A percentile compares a stretch with the other conserved stretches of the same genome.
phyloP scores from a whole-genome alignment of 1,140 invertebrate genomes.

The Listronotus bonariensis region DNA sequence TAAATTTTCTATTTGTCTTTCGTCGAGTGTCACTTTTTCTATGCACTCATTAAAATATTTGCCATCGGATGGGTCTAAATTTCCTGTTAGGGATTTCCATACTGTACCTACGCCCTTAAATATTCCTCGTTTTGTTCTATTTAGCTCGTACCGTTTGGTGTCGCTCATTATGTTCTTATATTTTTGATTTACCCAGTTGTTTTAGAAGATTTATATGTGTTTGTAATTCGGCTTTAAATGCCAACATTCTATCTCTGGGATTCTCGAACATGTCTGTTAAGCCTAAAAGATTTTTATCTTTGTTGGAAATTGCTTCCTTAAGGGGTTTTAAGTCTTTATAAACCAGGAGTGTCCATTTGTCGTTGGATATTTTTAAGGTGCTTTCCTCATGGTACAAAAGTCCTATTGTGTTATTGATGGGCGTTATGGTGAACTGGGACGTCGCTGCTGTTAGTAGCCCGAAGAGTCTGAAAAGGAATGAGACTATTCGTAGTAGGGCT shows the following conservation, averaged over 20 bases:
- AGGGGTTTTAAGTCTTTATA: conserved; percentile 12
- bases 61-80: conserved; percentile 37
- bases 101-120: conserved; percentile 34
- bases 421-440: conserved; percentile 2
- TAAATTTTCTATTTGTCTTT: conserved; percentile 20
- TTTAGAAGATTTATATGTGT: conserved; percentile 23
- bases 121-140: conserved; percentile 29
- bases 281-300: conserved; percentile 20
- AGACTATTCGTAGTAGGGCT: conserved; percentile 12
- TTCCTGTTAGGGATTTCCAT: conserved; percentile 41
- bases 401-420: conserved; percentile 17
- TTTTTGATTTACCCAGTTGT: conserved; percentile 9
- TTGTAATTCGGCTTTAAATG: conserved; percentile 15
- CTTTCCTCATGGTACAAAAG: conserved; percentile 21
- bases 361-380: conserved; percentile 25
- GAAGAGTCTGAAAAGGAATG: conserved; percentile 21
- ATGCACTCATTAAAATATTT: conserved; percentile 41
- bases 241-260: conserved; percentile 10
- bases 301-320: conserved; percentile 11
- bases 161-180: conserved; percentile 17
- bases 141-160: conserved; percentile 17
- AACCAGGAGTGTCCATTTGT: conserved; percentile 32
- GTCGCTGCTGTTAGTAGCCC: neutral
- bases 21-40: conserved; percentile 31
- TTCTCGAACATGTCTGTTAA: conserved; percentile 2